Evolutionary conservation across 92 coral and sea anemone species (phyloP).

Genomic region (Paragorgia papillata): DNA sequence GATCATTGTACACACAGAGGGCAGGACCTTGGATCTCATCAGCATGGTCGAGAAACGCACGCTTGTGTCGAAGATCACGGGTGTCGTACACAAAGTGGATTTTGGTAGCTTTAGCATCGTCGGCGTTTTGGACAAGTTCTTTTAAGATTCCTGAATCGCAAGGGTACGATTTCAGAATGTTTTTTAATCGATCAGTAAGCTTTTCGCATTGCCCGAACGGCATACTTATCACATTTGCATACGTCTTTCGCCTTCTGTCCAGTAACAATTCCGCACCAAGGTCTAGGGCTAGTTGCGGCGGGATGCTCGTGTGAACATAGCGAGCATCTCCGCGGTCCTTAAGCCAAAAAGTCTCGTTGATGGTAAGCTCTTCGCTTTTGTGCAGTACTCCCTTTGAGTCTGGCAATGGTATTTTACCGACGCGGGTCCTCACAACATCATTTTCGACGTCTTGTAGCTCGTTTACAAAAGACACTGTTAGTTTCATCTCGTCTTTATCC

Average conservation of each 20-base stretch:
- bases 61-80: conserved; percentile 80
- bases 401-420: conserved; percentile 63
- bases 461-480: conserved; percentile 56
- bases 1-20: conserved; percentile 84
- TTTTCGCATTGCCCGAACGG: conserved; percentile 93
- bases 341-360: conserved; percentile 84
- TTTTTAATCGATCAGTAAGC: conserved; percentile 73
- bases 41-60: conserved; percentile 71
- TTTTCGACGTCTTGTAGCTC: conserved; percentile 51
- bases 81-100: conserved; percentile 90
- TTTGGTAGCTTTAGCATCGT: conserved; percentile 85
- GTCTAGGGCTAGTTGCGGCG: conserved; percentile 66
- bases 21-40: conserved; percentile 96
- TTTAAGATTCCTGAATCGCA: conserved; percentile 88
- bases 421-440: conserved; percentile 38
- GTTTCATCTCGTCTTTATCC: conserved; percentile 54
- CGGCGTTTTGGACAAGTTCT: conserved; percentile 92
- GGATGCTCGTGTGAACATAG: conserved; percentile 62
- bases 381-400: conserved; percentile 56
- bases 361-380: conserved; percentile 60
- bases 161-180: conserved; percentile 80
- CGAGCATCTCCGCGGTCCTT: conserved; percentile 31
- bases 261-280: conserved; percentile 81
- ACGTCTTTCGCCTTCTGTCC: conserved; percentile 66
- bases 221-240: conserved; percentile 72